Base-by-base conservation (phyloP, 2,888 invertebrate genomes). In the Dicyrtoma fusca region DNA sequence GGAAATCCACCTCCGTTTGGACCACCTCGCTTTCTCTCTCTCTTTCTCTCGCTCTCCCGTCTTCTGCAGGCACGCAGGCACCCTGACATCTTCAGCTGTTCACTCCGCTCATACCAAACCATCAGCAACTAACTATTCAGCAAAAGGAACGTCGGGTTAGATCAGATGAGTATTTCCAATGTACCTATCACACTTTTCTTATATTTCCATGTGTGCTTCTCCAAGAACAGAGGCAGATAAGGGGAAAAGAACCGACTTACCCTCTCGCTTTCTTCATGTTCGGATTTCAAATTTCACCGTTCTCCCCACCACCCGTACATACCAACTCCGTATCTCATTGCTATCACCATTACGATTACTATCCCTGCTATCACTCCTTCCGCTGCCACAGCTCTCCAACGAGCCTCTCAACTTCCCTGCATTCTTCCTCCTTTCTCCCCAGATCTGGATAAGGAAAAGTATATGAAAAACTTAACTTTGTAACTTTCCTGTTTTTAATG, bases 81-180 rank as follows among this genome's bases (percentile, higher is more conserved):
- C 57, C 57, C 57, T 57, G 57, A 26, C 57, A 57, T 57, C 57
- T 57, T 57, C 57, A 25, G 25, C 57, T 53, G 53, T 21, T 57
- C 57, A 57, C 11, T 57, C 25, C 10, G 21, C 57, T 25, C 25
- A 6, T 5, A 34, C 34, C 34, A 34, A 3, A 3, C 4, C 8
- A 5, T 8, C 34, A 34, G 34, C 34, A 8, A 34, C 34, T 8
- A 34, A 34, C 34, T 34, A 34, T 34, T 34, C 34, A 34, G 34
- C 34, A 34, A 34, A 34, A 34, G 3, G 4, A 34, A 34, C 34
- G 34, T 34, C 8, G 34, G n/a, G 34, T 34, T 34, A 34, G n/a
- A n/a, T n/a, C n/a, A 34, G 34, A 34, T 34, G 34, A 3, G 34
- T 34, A 34, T 34, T 34, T 34, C 34, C 34, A 5, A 34, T 34